Base-by-base conservation (phyloP, 2,797 vertebrate species). In the Spondyliosoma cantharus region DNA sequence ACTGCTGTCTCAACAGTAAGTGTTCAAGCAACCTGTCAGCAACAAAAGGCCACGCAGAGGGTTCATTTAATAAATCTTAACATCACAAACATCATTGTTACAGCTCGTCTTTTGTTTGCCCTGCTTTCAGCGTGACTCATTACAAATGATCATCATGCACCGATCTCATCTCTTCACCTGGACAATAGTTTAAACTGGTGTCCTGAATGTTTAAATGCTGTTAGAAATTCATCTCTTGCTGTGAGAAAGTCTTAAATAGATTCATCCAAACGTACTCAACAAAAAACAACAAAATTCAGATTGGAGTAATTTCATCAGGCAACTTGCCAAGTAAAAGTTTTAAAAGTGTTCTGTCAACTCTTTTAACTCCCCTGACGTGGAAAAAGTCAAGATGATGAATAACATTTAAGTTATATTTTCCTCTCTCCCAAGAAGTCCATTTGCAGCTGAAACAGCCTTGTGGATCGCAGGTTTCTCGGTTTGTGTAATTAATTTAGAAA, bases 121-220 rank as follows among this genome's bases (percentile, higher is more conserved):
- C 4, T 17, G 69, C 80, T 85, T 72, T 66, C 45, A 58, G 24
- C 74, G 53, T 74, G 63, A 86, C 78, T 89, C 73, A 68, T 87
- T 49, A 54, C 22, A 78, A 75, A 69, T 37, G 58, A 68, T 72
- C 50, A 17, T 61, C 64, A 49, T 45, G 59, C 59, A 24, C 9
- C 37, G 16, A 43, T 48, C 15, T 57, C 48, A 59, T 64, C n/a
- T 48, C 6, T 20, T 78, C 32, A 70, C 15, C 58, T 60, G 65
- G 24, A 79, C 17, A 69, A n/a, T 42, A 73, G 49, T 57, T 24
- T 37, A 16, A 37, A 43, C 4, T 65, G 42, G 45, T 73, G 24
- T 5, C 12, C 71, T 50, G 29, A 15, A 24, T 58, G 49, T 72
- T 66, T 69, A 24, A 64, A 57, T 24, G 20, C 16, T 49, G 17